Conservation (phyloP, 2,113 vertebrate genomes). For the Eretmochelys imbricata region DNA sequence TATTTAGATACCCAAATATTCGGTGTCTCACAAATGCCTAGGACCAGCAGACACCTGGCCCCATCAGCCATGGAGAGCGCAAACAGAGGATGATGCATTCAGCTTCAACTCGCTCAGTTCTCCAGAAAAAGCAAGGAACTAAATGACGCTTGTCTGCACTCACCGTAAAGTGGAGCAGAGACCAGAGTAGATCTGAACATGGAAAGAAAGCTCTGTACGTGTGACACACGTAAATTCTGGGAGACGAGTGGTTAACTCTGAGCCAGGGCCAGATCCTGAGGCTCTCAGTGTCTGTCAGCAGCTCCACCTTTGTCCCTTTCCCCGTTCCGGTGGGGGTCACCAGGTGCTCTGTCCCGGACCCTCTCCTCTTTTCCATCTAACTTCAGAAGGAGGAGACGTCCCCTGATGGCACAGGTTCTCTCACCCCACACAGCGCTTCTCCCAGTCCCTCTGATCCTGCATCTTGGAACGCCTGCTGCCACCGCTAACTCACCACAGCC, state of each 20-base stretch:
- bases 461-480: too few species aligned
- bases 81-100: conserved; percentile 53
- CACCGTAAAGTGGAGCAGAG: not conserved
- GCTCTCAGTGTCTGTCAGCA: not conserved
- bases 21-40: not conserved
- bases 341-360: not conserved
- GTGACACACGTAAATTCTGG: not conserved
- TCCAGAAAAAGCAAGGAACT: conserved; percentile 12
- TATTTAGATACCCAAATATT: conserved; percentile 8
- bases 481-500: too few species aligned
- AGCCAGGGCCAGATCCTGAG: rapidly evolving
- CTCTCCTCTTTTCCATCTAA: not conserved
- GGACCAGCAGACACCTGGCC: conserved; percentile 23
- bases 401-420: too few species aligned
- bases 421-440: too few species aligned
- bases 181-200: not conserved
- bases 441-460: too few species aligned
- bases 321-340: not conserved
- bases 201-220: not conserved
- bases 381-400: too few species aligned
- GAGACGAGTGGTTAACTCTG: not conserved
- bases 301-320: not conserved
- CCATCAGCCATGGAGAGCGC: rapidly evolving
- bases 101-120: not conserved
- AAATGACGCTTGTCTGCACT: not conserved